These are phyloP conservation scores for Holothuria glaberrima DNA, from an alignment of 35 echinoderm and acorn worm species.

Conservation along the genomic window DNA sequence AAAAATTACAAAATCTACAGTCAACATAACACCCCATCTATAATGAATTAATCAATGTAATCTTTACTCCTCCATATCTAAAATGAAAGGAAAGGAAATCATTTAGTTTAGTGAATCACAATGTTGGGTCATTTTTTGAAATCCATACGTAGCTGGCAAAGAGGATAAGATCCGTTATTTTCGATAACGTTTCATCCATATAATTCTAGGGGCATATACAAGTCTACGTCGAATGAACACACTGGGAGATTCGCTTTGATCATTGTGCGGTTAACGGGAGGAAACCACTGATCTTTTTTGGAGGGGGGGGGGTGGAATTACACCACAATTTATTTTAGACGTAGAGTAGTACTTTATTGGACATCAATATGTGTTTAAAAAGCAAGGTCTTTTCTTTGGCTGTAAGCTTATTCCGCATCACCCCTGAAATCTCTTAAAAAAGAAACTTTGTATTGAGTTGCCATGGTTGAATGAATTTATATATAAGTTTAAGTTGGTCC, in stretches of 20 bases:
- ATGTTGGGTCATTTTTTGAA: neutral
- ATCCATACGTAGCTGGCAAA: neutral
- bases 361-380: neutral
- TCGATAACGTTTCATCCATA: neutral
- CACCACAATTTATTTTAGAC: neutral
- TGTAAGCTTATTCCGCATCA: neutral
- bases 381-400: neutral
- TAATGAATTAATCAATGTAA: neutral
- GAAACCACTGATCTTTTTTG: neutral
- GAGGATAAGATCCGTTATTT: neutral
- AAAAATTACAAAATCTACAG: neutral
- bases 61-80: neutral
- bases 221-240: neutral
- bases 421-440: neutral
- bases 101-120: neutral
- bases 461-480: neutral
- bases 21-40: neutral
- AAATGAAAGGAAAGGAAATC: neutral
- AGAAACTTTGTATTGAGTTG: neutral
- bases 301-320: neutral
- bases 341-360: neutral
- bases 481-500: neutral
- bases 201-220: neutral
- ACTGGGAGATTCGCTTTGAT: neutral
- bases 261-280: neutral